Evolutionary conservation across 2,797 vertebrate species (phyloP).

Genomic region (Allobates femoralis): DNA sequence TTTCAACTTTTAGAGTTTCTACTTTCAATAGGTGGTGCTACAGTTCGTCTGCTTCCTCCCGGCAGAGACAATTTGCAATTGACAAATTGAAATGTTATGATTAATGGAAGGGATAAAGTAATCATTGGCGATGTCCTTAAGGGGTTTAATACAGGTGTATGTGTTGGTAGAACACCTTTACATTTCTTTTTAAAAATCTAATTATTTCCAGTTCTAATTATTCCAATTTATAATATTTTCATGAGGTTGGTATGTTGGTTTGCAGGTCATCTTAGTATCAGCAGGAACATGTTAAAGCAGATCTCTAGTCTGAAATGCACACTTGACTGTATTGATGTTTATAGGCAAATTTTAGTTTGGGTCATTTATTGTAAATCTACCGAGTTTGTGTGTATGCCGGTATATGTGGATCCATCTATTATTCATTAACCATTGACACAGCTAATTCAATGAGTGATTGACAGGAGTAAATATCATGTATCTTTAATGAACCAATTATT

Average conservation of each 20-base stretch:
- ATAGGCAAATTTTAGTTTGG: not conserved
- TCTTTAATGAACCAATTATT: constrained; percentile 45
- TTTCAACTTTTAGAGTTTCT: too few relatives aligned
- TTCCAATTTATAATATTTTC: not conserved
- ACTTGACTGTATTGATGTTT: too few relatives aligned
- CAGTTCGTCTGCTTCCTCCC: too few relatives aligned
- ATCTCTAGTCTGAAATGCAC: too few relatives aligned
- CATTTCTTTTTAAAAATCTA: not conserved
- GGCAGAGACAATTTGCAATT: too few relatives aligned
- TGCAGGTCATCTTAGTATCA: not conserved
- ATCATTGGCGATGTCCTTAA: too few relatives aligned
- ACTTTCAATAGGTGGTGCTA: too few relatives aligned
- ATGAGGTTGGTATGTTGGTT: not conserved
- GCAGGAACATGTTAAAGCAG: too few relatives aligned
- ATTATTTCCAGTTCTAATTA: not conserved
- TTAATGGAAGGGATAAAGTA: too few relatives aligned
- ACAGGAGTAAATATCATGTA: not conserved
- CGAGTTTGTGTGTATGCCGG: not conserved
- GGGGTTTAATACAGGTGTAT: not conserved
- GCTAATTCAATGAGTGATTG: constrained; percentile 11
- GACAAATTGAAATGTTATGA: too few relatives aligned
- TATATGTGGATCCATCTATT: not conserved
- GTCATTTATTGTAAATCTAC: not conserved
- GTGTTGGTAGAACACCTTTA: too few relatives aligned
- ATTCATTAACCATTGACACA: not conserved